Evolutionary conservation across 2,113 vertebrate genomes (phyloP).

Genomic region (Rousettus leschenaultii): DNA sequence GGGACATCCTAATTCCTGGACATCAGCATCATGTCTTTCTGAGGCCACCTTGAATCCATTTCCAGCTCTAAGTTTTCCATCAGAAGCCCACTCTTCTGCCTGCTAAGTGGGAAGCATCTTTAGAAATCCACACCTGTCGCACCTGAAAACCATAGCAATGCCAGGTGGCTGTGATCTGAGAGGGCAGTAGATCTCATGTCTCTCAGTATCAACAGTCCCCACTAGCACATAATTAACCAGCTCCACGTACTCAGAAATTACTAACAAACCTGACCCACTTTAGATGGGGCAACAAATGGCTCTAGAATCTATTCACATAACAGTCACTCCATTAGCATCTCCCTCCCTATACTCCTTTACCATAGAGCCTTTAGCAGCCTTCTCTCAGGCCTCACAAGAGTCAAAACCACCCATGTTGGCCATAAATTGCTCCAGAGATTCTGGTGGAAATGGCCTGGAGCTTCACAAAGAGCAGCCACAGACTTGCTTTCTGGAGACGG

Average conservation of each 20-base stretch:
- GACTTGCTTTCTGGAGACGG: not conserved
- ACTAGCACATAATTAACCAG: not conserved
- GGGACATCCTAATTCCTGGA: not conserved
- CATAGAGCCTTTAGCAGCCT: not conserved
- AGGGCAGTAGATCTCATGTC: not conserved
- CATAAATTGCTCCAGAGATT: not conserved
- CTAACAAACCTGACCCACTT: not conserved
- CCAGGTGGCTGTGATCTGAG: not conserved
- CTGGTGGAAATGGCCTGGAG: not conserved
- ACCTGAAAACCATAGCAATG: not conserved
- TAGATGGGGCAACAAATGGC: not conserved
- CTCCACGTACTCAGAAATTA: not conserved
- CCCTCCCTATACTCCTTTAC: not conserved
- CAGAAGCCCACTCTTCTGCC: not conserved
- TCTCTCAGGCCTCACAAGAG: not conserved
- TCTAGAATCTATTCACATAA: not conserved
- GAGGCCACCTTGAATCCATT: not conserved
- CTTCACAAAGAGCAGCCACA: not conserved
- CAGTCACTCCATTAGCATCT: not conserved
- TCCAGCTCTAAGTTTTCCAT: not conserved
- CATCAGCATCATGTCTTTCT: not conserved
- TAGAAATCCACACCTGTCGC: not conserved
- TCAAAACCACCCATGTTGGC: not conserved
- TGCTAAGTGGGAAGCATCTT: not conserved
- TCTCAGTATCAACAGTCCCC: not conserved